Evolutionary conservation across 2,888 invertebrate species (phyloP).

Genomic region (Drosophila fulvimacula): DNA sequence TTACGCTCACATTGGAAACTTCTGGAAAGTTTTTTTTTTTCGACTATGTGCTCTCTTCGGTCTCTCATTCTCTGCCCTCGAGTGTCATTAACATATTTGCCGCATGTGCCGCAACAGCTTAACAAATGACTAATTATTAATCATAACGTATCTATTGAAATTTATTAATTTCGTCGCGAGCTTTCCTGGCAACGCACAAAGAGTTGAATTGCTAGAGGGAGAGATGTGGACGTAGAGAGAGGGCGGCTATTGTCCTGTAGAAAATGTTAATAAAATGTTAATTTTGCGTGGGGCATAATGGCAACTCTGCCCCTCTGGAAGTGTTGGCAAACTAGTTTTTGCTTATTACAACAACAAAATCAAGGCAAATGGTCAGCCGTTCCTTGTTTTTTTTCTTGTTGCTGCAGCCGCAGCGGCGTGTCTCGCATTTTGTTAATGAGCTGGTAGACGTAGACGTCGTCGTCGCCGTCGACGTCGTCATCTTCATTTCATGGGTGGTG

Average conservation of each 20-base stretch:
- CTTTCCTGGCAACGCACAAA: slow-evolving; percentile 16
- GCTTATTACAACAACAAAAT: slow-evolving; percentile 36
- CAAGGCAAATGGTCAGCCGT: slow-evolving; percentile 31
- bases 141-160: slow-evolving; percentile 37
- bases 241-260: slow-evolving; percentile 30
- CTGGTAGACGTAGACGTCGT: slow-evolving; percentile 36
- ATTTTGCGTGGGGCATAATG: slow-evolving; percentile 31
- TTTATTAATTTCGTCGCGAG: slow-evolving; percentile 24
- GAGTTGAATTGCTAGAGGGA: background rate
- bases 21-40: slow-evolving; percentile 58
- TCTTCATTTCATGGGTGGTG: slow-evolving; percentile 67
- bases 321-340: slow-evolving; percentile 67
- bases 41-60: slow-evolving; percentile 19
- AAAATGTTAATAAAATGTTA: slow-evolving; percentile 45
- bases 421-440: slow-evolving; percentile 64
- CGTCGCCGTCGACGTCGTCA: slow-evolving; percentile 31
- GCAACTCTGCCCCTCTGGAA: slow-evolving; percentile 34
- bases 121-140: slow-evolving; percentile 48
- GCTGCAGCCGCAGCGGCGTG: slow-evolving; percentile 17
- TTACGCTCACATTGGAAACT: slow-evolving; percentile 62
- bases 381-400: slow-evolving; percentile 20
- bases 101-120: slow-evolving; percentile 39
- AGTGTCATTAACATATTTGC: slow-evolving; percentile 44
- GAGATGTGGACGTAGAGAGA: no score
- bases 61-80: slow-evolving; percentile 7